Evolutionary conservation across 1,140 invertebrate species (phyloP).

Genomic region (Homalodisca vitripennis): DNA sequence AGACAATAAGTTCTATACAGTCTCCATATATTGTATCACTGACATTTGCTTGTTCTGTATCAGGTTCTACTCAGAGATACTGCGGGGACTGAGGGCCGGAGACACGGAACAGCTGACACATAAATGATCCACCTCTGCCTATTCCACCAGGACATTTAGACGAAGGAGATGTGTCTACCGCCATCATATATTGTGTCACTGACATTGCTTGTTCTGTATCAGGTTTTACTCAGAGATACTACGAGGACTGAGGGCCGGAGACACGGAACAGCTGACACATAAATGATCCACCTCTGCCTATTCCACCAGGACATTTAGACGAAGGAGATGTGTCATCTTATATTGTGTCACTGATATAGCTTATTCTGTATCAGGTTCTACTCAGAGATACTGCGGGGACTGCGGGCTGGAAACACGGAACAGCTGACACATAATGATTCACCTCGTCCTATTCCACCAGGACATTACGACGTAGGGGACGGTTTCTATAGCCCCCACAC

Average conservation of each 20-base stretch:
- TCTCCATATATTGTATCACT: not conserved
- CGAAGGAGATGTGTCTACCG: slow-evolving; percentile 46
- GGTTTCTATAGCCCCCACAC: slow-evolving; percentile 53
- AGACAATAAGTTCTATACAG: too few species aligned
- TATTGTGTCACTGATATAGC: not conserved
- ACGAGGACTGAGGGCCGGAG: slow-evolving; percentile 49
- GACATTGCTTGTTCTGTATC: not conserved
- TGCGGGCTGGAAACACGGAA: slow-evolving; percentile 49
- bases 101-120: slow-evolving; percentile 49
- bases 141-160: slow-evolving; percentile 52
- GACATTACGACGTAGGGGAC: slow-evolving; percentile 52
- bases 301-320: slow-evolving; percentile 52
- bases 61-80: slow-evolving; percentile 48
- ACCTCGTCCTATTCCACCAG: slow-evolving; percentile 46
- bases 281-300: slow-evolving; percentile 44
- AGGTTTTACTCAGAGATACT: slow-evolving; percentile 49
- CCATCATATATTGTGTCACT: slow-evolving; percentile 28
- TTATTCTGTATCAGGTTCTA: slow-evolving; percentile 43
- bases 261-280: slow-evolving; percentile 48
- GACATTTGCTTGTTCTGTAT: not conserved
- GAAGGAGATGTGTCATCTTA: slow-evolving; percentile 40
- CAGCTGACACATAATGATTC: slow-evolving; percentile 48
- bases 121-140: slow-evolving; percentile 43
- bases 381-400: slow-evolving; percentile 46
- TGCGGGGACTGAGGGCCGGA: slow-evolving; percentile 49